A percentile compares a stretch with the other conserved stretches of the same genome.
Conservation (phyloP, 2,888 invertebrate species). For the Cetonia aurata region DNA sequence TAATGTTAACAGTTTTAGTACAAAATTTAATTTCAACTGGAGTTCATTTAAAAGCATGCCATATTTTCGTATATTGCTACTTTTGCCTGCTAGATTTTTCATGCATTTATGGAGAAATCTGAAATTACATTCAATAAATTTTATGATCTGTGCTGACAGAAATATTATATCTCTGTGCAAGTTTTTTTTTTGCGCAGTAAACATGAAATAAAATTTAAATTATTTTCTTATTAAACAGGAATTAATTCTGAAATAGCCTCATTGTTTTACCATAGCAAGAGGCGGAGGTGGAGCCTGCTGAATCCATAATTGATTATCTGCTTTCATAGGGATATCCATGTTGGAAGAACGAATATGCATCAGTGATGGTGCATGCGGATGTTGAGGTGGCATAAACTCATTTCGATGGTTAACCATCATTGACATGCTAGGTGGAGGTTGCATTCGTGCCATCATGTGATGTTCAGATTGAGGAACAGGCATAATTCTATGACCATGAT, state of each 20-base stretch:
- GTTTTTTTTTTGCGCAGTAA: no score
- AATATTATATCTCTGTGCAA: no score
- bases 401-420: constrained; percentile 53
- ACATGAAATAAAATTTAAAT: neutral
- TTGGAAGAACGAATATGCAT: constrained; percentile 51
- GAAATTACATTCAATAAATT: no score
- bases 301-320: constrained; percentile 51
- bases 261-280: constrained; percentile 23
- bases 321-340: constrained; percentile 47
- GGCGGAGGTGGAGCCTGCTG: constrained; percentile 43
- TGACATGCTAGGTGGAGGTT: constrained; percentile 50
- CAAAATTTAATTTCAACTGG: no score
- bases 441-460: constrained; percentile 51
- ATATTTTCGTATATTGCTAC: no score
- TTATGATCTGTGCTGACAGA: no score
- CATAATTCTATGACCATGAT: constrained; percentile 52
- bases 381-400: constrained; percentile 50
- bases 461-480: constrained; percentile 54
- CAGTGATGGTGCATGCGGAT: constrained; percentile 23
- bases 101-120: no score
- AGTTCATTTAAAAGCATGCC: no score
- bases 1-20: no score
- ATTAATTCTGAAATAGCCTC: neutral
- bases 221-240: neutral
- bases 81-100: no score